Percentiles rank a stretch among this genome's conserved stretches.
Evolutionary conservation across 1,140 invertebrate species (phyloP).

Genomic region (Melitaea cinxia): DNA sequence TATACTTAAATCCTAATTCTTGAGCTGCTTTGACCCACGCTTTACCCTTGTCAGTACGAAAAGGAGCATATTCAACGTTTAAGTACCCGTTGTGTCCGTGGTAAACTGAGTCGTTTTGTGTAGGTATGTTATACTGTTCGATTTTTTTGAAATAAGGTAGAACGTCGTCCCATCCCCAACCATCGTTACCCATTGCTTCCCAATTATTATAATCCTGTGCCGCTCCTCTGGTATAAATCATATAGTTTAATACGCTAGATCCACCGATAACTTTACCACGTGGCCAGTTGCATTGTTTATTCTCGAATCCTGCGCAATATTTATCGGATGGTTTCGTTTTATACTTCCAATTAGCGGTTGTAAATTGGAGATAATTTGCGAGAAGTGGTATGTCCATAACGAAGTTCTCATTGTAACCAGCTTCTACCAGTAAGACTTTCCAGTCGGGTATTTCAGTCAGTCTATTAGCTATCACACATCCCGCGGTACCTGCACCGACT

Average conservation of each 20-base stretch:
- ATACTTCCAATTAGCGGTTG: conserved; percentile 83
- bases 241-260: conserved; percentile 93
- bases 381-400: conserved; percentile 86
- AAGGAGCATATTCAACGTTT: conserved; percentile 82
- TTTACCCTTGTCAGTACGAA: conserved; percentile 83
- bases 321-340: conserved; percentile 82
- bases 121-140: conserved; percentile 85
- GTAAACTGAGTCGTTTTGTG: conserved; percentile 79
- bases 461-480: conserved; percentile 83
- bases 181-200: conserved; percentile 88
- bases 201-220: conserved; percentile 90
- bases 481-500: conserved; percentile 81
- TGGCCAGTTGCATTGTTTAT: conserved; percentile 86
- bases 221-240: conserved; percentile 94
- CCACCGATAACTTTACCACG: conserved; percentile 92
- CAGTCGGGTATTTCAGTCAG: conserved; percentile 85
- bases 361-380: conserved; percentile 84
- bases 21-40: conserved; percentile 86
- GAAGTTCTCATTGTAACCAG: conserved; percentile 85
- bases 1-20: conserved; percentile 85
- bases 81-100: conserved; percentile 85
- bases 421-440: conserved; percentile 86
- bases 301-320: conserved; percentile 82
- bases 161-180: conserved; percentile 92
- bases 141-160: conserved; percentile 92